These are phyloP conservation scores for Eupithecia vulgata DNA, from an alignment of 2,888 invertebrate genomes.

Conservation along the genomic window DNA sequence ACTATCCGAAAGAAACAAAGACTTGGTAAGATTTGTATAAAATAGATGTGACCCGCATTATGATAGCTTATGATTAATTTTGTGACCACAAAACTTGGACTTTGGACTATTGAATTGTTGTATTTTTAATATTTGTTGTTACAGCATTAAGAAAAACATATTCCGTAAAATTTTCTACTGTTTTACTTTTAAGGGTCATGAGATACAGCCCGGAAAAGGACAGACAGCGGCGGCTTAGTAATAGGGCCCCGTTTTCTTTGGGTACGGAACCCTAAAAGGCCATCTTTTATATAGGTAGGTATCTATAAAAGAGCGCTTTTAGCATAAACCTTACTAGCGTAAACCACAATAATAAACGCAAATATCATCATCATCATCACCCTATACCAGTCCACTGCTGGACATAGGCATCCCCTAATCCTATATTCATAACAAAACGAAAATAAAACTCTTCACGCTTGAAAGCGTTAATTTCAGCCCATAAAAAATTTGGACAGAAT, in stretches of 20 bases:
- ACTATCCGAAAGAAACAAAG: neutral
- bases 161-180: too few relatives aligned
- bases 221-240: too few relatives aligned
- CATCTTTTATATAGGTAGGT: neutral
- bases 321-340: neutral
- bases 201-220: too few relatives aligned
- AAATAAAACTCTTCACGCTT: neutral
- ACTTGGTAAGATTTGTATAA: neutral
- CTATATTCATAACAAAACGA: neutral
- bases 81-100: constrained; percentile 22
- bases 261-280: neutral
- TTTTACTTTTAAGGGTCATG: too few relatives aligned
- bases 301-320: too few relatives aligned
- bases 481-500: neutral
- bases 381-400: too few relatives aligned
- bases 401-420: too few relatives aligned
- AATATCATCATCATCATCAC: neutral
- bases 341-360: neutral
- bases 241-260: too few relatives aligned
- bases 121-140: too few relatives aligned
- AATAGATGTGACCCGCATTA: neutral
- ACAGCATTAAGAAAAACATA: too few relatives aligned
- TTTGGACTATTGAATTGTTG: too few relatives aligned
- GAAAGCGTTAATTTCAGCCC: neutral
- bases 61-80: constrained; percentile 20